A percentile compares a stretch with the other conserved stretches of the same genome.
Conservation (phyloP, 2,113 vertebrate species). For the Marcusenius ussheri region DNA sequence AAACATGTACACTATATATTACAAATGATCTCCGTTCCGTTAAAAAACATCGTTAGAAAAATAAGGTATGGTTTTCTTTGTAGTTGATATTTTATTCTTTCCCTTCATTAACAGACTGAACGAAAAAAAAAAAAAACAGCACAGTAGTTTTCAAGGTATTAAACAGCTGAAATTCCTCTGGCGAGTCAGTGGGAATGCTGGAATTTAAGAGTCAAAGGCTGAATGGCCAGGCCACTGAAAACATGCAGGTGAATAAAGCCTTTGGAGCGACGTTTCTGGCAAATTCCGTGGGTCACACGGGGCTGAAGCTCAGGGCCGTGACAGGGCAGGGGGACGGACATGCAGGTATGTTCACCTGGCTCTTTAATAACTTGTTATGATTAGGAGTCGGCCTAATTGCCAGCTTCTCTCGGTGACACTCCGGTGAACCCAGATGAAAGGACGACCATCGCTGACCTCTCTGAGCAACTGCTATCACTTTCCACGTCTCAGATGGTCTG, state of each 20-base stretch:
- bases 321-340: not conserved
- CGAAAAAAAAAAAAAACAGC: not conserved
- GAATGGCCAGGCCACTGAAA: not conserved
- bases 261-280: not conserved
- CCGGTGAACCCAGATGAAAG: not conserved
- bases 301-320: not conserved
- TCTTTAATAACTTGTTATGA: conserved; percentile 10
- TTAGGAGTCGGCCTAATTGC: conserved; percentile 11
- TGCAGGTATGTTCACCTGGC: not conserved
- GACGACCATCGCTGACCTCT: not conserved
- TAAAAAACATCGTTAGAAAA: not conserved
- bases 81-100: not conserved
- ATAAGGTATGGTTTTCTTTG: not conserved
- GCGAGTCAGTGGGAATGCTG: not conserved
- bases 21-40: not conserved
- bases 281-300: not conserved
- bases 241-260: not conserved
- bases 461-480: conserved; percentile 21
- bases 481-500: conserved; percentile 20
- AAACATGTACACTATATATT: not conserved
- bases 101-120: not conserved
- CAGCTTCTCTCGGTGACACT: conserved; percentile 24
- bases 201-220: not conserved
- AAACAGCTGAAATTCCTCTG: not conserved
- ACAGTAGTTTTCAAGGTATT: not conserved